Evolutionary conservation across 2,113 vertebrate genomes (phyloP).

Genomic region (Recurvirostra avosetta): DNA sequence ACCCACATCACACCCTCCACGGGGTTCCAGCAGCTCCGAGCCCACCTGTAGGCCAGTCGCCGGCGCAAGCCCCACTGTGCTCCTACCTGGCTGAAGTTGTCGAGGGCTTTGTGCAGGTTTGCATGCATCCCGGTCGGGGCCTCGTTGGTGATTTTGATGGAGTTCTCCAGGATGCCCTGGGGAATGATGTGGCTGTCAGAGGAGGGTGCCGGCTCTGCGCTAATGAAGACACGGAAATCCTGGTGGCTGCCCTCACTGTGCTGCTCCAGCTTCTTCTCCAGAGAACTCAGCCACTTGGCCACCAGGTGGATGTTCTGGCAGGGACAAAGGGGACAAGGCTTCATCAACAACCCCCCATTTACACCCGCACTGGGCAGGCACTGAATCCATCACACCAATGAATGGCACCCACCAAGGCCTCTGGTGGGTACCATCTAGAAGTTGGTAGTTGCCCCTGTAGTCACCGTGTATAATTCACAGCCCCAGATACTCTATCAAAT

Average conservation of each 20-base stretch:
- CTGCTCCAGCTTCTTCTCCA: constrained; percentile 92
- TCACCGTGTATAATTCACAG: not conserved
- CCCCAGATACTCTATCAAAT: not conserved
- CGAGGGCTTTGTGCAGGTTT: constrained; percentile 93
- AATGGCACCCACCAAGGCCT: not conserved
- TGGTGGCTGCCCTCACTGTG: constrained; percentile 77
- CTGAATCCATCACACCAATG: not conserved
- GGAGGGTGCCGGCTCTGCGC: constrained; percentile 86
- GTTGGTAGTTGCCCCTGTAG: not conserved
- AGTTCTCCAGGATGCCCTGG: constrained; percentile 92
- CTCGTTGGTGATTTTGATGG: constrained; percentile 95
- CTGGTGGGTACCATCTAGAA: not conserved
- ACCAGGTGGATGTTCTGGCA: constrained; percentile 93
- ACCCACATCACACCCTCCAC: fast-evolving
- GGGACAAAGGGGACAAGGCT: not conserved
- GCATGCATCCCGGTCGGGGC: constrained; percentile 88
- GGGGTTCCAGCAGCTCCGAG: not conserved
- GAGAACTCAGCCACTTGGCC: constrained; percentile 85
- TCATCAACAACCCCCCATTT: not conserved
- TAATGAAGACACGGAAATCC: constrained; percentile 87
- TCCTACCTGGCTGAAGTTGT: constrained; percentile 93
- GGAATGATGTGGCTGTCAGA: constrained; percentile 86
- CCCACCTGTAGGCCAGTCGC: fast-evolving
- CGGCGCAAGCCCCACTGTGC: fast-evolving
- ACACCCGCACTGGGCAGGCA: not conserved